Conservation (phyloP, 1,140 invertebrate species). For the Trachymyrmex cornetzi region DNA sequence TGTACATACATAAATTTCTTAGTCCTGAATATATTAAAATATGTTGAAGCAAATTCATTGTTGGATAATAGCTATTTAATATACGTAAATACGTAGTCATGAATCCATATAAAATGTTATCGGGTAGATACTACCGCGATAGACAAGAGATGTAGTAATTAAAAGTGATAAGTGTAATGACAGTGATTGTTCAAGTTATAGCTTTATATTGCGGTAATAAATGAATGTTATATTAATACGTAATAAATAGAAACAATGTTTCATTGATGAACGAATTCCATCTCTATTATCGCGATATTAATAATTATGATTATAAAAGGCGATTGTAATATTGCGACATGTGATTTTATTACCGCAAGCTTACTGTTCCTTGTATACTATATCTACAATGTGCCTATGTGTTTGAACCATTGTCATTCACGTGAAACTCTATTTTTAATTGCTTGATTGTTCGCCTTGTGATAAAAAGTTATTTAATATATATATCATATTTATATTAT, state of each 20-base stretch:
- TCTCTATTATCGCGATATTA: slow-evolving; percentile 3
- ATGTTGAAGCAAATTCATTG: slow-evolving; percentile 4
- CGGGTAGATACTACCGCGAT: background rate
- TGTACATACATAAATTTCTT: background rate
- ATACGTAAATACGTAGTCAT: background rate
- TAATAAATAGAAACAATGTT: slow-evolving; percentile 12
- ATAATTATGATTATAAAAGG: background rate
- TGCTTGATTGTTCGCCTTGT: slow-evolving; percentile 13
- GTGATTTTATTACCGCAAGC: slow-evolving; percentile 20
- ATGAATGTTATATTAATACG: slow-evolving; percentile 26
- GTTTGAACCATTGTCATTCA: background rate
- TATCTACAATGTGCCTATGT: slow-evolving; percentile 1
- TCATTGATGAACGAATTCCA: background rate
- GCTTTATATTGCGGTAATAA: slow-evolving; percentile 36
- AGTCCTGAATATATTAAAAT: background rate
- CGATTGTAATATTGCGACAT: background rate
- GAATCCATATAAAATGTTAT: slow-evolving; percentile 21
- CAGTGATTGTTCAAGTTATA: slow-evolving; percentile 6
- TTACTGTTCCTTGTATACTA: background rate
- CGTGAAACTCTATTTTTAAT: slow-evolving; percentile 9
- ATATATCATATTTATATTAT: background rate
- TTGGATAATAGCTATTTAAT: slow-evolving; percentile 6
- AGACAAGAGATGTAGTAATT: slow-evolving; percentile 3
- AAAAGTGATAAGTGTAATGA: slow-evolving; percentile 25
- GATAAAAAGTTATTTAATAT: slow-evolving; percentile 30